phyloP scores from a whole-genome alignment of 2,888 invertebrate species.

The Erynnis tages region DNA sequence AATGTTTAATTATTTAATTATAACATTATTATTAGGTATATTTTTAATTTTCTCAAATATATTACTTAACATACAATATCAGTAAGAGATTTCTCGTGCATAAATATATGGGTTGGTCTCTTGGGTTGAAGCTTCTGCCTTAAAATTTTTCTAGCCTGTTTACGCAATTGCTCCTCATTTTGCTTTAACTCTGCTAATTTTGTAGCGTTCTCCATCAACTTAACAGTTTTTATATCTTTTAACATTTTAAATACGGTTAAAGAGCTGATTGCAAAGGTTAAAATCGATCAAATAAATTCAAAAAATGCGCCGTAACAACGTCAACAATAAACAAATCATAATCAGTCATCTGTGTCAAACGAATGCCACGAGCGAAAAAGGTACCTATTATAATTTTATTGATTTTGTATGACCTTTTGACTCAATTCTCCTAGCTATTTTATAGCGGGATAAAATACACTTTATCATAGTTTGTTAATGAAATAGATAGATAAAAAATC shows the following conservation, averaged over 20 bases:
- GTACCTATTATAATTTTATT: no score
- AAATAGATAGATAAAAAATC: no score
- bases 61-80: conserved; percentile 74
- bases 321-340: neutral
- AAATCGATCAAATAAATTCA: conserved; percentile 24
- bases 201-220: conserved; percentile 14
- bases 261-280: neutral
- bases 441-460: no score
- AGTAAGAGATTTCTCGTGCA: conserved; percentile 81
- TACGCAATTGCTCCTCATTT: conserved; percentile 54
- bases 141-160: conserved; percentile 62
- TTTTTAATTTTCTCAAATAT: no score
- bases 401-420: no score
- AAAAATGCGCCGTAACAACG: conserved; percentile 10
- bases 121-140: conserved; percentile 50
- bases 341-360: no score
- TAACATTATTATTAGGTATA: no score
- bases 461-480: no score
- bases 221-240: conserved; percentile 24
- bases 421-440: no score
- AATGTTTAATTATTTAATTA: no score
- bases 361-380: no score
- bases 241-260: conserved; percentile 40
- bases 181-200: conserved; percentile 47
- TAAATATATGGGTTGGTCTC: conserved; percentile 75